A percentile compares a stretch with the other conserved stretches of the same genome.
Evolutionary conservation across 1,140 invertebrate species (phyloP).

Genomic region (Saxidomus purpurata): DNA sequence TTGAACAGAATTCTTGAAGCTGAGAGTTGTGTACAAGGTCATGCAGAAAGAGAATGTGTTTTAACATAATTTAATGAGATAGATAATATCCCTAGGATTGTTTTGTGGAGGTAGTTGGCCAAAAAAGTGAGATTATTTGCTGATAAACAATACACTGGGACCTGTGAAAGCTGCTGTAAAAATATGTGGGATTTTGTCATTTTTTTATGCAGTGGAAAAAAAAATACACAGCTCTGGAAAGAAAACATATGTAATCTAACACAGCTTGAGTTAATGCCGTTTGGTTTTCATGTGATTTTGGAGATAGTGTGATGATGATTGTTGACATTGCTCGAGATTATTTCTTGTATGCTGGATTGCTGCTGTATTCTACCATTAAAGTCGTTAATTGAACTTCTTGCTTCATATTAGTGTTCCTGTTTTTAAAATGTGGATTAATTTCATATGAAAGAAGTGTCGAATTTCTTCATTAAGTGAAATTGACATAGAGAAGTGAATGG

Average conservation of each 20-base stretch:
- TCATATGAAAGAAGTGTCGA: no score
- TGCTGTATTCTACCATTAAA: no score
- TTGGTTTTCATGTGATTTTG: not conserved
- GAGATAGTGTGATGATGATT: not conserved
- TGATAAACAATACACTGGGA: constrained; percentile 1
- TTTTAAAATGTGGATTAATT: no score
- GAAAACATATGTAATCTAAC: constrained; percentile 14
- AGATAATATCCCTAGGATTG: constrained; percentile 20
- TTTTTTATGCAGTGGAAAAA: not conserved
- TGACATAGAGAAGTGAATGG: no score
- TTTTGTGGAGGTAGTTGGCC: not conserved
- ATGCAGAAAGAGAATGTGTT: constrained; percentile 9
- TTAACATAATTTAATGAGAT: constrained; percentile 25
- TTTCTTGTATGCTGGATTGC: no score
- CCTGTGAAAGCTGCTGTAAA: not conserved
- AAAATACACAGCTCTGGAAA: not conserved
- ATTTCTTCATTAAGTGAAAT: no score
- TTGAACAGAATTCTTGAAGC: not conserved
- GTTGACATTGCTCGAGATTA: constrained; percentile 1
- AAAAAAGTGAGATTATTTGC: not conserved
- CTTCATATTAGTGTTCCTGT: no score
- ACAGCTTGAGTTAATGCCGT: constrained; percentile 20
- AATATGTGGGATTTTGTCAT: constrained; percentile 16
- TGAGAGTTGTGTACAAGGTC: not conserved
- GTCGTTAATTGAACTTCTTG: no score